Evolutionary conservation across 1,140 invertebrate genomes (phyloP), one percentile per base, ranked within the genome.

Genomic region (Leucophenga varia): DNA sequence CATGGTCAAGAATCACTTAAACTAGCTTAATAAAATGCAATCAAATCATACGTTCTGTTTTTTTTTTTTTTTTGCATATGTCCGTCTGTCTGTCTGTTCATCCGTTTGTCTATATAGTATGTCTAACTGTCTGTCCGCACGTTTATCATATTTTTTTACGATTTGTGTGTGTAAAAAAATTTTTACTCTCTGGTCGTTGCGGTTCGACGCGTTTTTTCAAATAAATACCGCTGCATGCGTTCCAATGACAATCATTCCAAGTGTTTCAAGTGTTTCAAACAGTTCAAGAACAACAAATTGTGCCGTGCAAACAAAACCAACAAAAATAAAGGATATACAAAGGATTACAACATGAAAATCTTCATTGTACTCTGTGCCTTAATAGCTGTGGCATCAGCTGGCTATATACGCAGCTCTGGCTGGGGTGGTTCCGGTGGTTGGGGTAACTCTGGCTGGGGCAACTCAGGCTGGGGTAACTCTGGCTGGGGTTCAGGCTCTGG

Each of bases 121-220:
- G n/a, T n/a, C n/a, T n/a, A n/a, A n/a, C n/a, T n/a, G n/a, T n/a
- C n/a, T 35, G 43, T 51, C 40, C 51, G 61, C 52, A 52, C 47
- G 34, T 28, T 43, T 34, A n/a, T 9, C 30, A n/a, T 43, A 49
- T 17, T 41, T 20, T n/a, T 31, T 45, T 41, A 43, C 51, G 58
- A 65, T 65, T 64, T 64, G 65, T 64, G 65, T 64, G 58, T 65
- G 58, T n/a, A n/a, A n/a, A n/a, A n/a, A n/a, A n/a, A n/a, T n/a
- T n/a, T n/a, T n/a, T n/a, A n/a, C n/a, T n/a, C n/a, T n/a, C n/a
- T n/a, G 51, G 45, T 20, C 46, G 37, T 30, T 34, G 43, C 34
- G n/a, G 14, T n/a, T 19, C 35, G 22, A 8, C 40, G 28, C 22
- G 35, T 32, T 31, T 40, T 36, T 51, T 42, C 41, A 47, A 19